Evolutionary conservation across 2,797 vertebrate species (phyloP).

Genomic region (Alauda arvensis): DNA sequence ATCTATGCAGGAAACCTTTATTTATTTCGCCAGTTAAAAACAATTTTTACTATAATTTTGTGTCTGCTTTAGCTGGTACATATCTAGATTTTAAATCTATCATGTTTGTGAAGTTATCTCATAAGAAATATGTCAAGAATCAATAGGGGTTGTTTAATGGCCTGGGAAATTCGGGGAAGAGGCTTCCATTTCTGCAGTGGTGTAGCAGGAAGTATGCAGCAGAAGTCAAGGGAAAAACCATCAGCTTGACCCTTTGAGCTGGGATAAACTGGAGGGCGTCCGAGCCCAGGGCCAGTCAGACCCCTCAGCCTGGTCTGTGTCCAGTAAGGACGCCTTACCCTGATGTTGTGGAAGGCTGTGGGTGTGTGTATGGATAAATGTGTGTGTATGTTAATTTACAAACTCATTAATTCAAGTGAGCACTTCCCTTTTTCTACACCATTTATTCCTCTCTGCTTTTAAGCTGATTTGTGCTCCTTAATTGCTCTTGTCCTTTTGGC

Average conservation of each 20-base stretch:
- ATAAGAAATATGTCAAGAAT: background rate
- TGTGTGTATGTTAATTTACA: constrained; percentile 3
- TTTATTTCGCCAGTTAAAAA: background rate
- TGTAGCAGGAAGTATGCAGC: background rate
- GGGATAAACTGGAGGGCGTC: background rate
- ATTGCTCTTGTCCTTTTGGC: constrained; percentile 59
- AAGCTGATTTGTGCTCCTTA: constrained; percentile 56
- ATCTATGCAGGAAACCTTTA: background rate
- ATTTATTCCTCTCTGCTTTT: constrained; percentile 48
- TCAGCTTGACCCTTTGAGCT: background rate
- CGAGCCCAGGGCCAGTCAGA: rapidly evolving
- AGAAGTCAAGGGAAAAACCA: background rate
- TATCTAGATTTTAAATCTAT: background rate
- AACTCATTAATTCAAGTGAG: constrained; percentile 49
- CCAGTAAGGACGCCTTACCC: background rate
- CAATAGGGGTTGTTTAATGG: background rate
- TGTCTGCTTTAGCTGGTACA: background rate
- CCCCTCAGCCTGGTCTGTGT: background rate
- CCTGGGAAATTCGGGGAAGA: background rate
- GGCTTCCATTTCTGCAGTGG: background rate
- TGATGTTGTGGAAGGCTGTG: rapidly evolving
- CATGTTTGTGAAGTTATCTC: background rate
- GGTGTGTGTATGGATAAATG: background rate
- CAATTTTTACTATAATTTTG: background rate
- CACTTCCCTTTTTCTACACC: constrained; percentile 15